Base-by-base conservation (phyloP, 1,140 invertebrate species). In the Pogonomyrmex barbatus region DNA sequence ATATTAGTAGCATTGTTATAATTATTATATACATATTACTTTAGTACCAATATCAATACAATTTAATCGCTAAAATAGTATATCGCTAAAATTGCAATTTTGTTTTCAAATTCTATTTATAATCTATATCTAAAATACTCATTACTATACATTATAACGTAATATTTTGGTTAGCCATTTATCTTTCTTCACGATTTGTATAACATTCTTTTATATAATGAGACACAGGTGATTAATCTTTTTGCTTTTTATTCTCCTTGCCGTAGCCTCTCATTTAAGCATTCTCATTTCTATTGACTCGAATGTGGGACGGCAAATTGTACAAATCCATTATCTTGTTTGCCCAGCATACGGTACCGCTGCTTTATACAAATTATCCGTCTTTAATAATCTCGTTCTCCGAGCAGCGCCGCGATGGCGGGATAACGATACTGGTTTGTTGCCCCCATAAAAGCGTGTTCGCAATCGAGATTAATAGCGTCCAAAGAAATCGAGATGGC, bases 351-450 rank as follows among this genome's bases (percentile, higher is more conserved):
- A 45, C 45, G 12, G 9, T n/a, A 30, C 30, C n/a, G 47, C 0
- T 17, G n/a, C 6, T 68, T 84, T 77, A 36, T 50, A 81, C 68
- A 88, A 88, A 88, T 88, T 50, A 63, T 68, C 24, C 52, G 45
- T 63, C 24, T 62, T 73, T 87, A 84, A 88, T 70, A 87, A 88
- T 84, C 65, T 58, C 47, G 78, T 83, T 77, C 60, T 54, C 56
- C 42, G 39, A 84, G 56, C 30, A 67, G 45, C 39, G 50, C 63
- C 63, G 9, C 56, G 47, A 56, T 71, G 42, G 56, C 86, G 33
- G 68, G 47, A 14, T 88, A 76, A 88, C 14, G 76, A 56, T 54
- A 78, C 24, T 62, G 71, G 39, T 81, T 83, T 50, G 10, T 47
- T 45, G 36, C 8, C 39, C n/a, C 47, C 56, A 47, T 47, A 75